Percentiles rank a stretch among this genome's conserved stretches.
Evolutionary conservation across 2,888 invertebrate species (phyloP).

Genomic region (Acronicta alni): DNA sequence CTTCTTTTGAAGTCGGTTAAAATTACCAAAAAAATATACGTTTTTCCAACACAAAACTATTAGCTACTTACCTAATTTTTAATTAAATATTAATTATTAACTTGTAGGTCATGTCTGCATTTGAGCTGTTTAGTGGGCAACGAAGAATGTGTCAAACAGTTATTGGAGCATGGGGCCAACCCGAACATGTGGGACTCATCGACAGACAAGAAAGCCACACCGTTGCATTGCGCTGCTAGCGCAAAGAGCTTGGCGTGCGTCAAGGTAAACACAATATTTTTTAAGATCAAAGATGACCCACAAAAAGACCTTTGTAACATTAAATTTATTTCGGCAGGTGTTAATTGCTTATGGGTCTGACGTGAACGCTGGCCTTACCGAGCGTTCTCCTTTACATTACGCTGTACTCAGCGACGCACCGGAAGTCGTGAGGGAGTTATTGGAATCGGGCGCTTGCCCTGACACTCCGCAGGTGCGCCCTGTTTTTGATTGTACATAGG

Average conservation of each 20-base stretch:
- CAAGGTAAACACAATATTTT: conserved; percentile 79
- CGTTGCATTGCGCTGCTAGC: conserved; percentile 94
- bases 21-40: too few species aligned
- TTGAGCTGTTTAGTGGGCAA: conserved; percentile 94
- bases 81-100: not conserved
- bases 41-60: conserved; percentile 8
- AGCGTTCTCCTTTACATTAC: conserved; percentile 94
- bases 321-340: conserved; percentile 78
- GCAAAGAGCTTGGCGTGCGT: conserved; percentile 90
- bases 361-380: conserved; percentile 92
- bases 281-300: conserved; percentile 61
- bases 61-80: too few species aligned
- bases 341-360: conserved; percentile 93
- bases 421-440: conserved; percentile 92
- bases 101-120: conserved; percentile 90
- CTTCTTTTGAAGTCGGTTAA: too few species aligned
- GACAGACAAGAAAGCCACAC: conserved; percentile 91
- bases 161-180: conserved; percentile 92
- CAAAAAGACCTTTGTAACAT: conserved; percentile 49
- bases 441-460: conserved; percentile 94
- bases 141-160: conserved; percentile 91
- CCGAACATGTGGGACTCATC: conserved; percentile 92
- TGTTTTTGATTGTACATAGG: conserved; percentile 51
- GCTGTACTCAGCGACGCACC: conserved; percentile 94
- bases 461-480: conserved; percentile 93